Percentiles rank a stretch among this genome's conserved stretches.
These are phyloP conservation scores for Acrocephalus kingi DNA, from an alignment of 2,113 vertebrate species.

Conservation along the genomic window DNA sequence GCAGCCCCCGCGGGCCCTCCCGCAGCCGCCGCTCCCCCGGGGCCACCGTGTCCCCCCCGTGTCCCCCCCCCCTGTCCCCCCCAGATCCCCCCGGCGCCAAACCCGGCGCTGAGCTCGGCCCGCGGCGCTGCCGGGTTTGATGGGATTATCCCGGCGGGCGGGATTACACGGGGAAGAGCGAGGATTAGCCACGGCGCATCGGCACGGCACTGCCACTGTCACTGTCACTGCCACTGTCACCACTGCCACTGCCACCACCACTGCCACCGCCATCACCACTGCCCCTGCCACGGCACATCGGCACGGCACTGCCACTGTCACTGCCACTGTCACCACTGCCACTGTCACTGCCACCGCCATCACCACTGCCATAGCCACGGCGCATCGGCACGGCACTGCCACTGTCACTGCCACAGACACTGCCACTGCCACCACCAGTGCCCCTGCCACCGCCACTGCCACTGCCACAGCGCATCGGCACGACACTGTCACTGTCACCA, in stretches of 20 bases:
- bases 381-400: too few species aligned
- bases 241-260: not conserved
- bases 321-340: not conserved
- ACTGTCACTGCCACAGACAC: too few species aligned
- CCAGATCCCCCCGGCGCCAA: not conserved
- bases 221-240: accelerated
- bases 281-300: too few species aligned
- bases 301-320: too few species aligned
- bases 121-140: not conserved
- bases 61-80: not conserved
- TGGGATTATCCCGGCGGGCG: constrained; percentile 26
- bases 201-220: not conserved
- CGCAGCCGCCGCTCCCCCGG: not conserved
- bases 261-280: too few species aligned
- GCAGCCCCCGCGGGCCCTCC: accelerated
- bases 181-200: constrained; percentile 10
- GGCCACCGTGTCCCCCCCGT: not conserved
- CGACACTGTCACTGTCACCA: too few species aligned
- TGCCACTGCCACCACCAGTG: too few species aligned
- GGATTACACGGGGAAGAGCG: not conserved
- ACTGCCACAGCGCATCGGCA: too few species aligned
- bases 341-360: accelerated
- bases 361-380: too few species aligned
- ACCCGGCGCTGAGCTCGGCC: not conserved
- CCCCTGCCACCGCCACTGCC: too few species aligned